Base-by-base conservation (phyloP, 2,113 vertebrate genomes). In the Caracal caracal region DNA sequence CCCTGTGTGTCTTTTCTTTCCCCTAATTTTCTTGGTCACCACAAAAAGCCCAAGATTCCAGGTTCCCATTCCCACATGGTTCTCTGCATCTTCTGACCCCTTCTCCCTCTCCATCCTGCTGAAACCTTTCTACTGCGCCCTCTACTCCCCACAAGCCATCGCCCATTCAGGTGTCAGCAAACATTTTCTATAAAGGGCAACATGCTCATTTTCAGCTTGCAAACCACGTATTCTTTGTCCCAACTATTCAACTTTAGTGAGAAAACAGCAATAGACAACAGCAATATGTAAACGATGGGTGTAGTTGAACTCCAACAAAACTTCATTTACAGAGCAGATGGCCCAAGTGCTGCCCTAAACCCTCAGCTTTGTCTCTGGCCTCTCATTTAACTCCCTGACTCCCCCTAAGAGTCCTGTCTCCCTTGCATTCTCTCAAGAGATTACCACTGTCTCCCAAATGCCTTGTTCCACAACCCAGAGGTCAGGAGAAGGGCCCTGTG, bases 51-150 rank as follows among this genome's bases (percentile, higher is more conserved):
- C n/a, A 70, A 26, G 19, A 78, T 47, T 22, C 70, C 13, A 13
- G 51, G 12, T 35, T 81, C 33, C 22, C 20, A 10, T 79, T 51
- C 51, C 61, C 33, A 26, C 7, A 3, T 35, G 4, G 22, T 33
- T 68, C 33, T 53, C 3, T 40, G 68, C 9, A 9, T 70, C 28
- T 37, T 90, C 11, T 30, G 35, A 51, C 26, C 24, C 47, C 20
- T 24, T 49, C 13, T 35, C 9, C 33, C 20, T 70, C 1, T 0
- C 6, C 20, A 61, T 51, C 35, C 26, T 10, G 0, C 71, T 9
- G 26, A 81, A 47, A n/a, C 8, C 35, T 71, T 35, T 20, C 83
- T 28, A 15, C 17, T 2, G 30, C 1, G 16, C 16, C 79, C 19
- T 66, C 37, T 70, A 19, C 8, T 68, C 28, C 49, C 40, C 15